Evolutionary conservation across 2,113 vertebrate species (phyloP).

Genomic region (Tragelaphus buxtoni): DNA sequence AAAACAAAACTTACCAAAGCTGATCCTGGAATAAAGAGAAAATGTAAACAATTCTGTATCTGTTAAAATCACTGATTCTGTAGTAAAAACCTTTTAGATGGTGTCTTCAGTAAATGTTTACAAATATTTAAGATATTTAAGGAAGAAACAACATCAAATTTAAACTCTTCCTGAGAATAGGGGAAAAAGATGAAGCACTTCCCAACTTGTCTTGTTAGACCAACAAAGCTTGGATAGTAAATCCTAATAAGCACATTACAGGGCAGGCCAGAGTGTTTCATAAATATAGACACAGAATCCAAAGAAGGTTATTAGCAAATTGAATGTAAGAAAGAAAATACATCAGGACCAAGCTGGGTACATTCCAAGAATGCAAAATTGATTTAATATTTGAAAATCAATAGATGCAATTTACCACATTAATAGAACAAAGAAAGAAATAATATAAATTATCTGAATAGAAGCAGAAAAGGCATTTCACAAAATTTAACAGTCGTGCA

Average conservation of each 20-base stretch:
- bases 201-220: not conserved
- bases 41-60: not conserved
- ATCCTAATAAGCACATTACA: not conserved
- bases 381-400: slow-evolving; percentile 56
- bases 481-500: not conserved
- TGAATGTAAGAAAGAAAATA: slow-evolving; percentile 12
- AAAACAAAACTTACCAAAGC: not conserved
- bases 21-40: not conserved
- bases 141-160: not conserved
- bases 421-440: slow-evolving; percentile 35
- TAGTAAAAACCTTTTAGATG: not conserved
- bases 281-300: not conserved
- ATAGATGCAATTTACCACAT: slow-evolving; percentile 5
- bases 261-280: not conserved
- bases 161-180: not conserved
- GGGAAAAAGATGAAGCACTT: not conserved
- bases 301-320: not conserved
- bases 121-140: slow-evolving; percentile 34
- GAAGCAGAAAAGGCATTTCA: slow-evolving; percentile 26
- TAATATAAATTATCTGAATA: slow-evolving; percentile 19
- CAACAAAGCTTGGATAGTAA: not conserved
- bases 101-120: not conserved
- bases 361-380: not conserved
- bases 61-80: not conserved
- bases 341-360: not conserved